A percentile compares a stretch with the other conserved stretches of the same genome.
Conservation (phyloP, 1,140 invertebrate species). For the Trissolcus basalis region DNA sequence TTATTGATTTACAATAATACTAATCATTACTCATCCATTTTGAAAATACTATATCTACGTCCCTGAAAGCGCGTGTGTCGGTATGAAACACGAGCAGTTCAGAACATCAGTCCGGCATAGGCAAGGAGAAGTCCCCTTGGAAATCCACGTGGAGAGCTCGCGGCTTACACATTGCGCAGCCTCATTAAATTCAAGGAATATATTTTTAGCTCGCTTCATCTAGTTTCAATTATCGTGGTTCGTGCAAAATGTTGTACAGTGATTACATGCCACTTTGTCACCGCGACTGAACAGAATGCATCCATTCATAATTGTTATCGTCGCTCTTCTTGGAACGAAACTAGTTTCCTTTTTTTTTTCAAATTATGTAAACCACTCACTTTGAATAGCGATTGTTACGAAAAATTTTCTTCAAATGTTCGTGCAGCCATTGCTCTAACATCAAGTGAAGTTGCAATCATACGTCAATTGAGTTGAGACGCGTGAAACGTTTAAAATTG, state of each 20-base stretch:
- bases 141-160: conserved; percentile 34
- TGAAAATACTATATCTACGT: conserved; percentile 7
- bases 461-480: conserved; percentile 18
- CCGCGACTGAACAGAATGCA: neutral
- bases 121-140: neutral
- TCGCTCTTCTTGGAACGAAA: neutral
- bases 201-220: conserved; percentile 39
- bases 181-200: conserved; percentile 28
- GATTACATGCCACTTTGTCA: neutral
- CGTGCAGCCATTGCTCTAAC: too few relatives aligned
- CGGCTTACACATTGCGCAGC: conserved; percentile 21
- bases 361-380: neutral
- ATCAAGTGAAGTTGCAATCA: too few relatives aligned
- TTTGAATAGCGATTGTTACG: neutral
- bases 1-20: too few relatives aligned
- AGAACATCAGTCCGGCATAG: neutral
- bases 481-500: conserved; percentile 7
- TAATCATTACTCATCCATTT: too few relatives aligned
- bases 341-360: neutral
- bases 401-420: neutral
- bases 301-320: neutral
- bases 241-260: neutral
- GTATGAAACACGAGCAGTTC: conserved; percentile 13
- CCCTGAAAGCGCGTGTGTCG: conserved; percentile 10
- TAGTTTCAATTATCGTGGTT: conserved; percentile 38